These are phyloP conservation scores for Mormyrops boulengeri DNA, from an alignment of 2,797 vertebrate genomes.

Conservation along the genomic window DNA sequence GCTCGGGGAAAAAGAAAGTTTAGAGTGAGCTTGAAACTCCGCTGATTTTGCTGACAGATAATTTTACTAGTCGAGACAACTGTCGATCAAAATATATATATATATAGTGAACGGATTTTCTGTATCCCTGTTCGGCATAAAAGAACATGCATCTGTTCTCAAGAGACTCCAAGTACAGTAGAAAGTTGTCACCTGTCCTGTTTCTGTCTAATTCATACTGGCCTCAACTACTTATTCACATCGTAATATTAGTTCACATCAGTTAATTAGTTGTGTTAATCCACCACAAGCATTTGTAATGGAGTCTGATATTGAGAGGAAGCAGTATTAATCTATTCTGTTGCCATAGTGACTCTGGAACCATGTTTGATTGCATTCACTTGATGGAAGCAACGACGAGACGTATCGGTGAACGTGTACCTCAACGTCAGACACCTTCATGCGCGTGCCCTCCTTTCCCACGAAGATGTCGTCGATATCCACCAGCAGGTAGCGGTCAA, in stretches of 20 bases:
- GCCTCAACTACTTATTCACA: not conserved
- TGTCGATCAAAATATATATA: not conserved
- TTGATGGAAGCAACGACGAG: not conserved
- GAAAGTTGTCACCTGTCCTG: not conserved
- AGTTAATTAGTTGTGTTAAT: not conserved
- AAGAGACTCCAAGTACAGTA: not conserved
- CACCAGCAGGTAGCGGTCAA: conserved; percentile 72
- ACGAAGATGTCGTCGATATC: conserved; percentile 76
- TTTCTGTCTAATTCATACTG: not conserved
- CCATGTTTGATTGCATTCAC: not conserved
- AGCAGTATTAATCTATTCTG: not conserved
- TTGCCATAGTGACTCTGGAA: not conserved
- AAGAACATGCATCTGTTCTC: not conserved
- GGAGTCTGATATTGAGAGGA: not conserved
- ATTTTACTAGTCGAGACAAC: not conserved
- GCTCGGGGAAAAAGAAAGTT: not conserved
- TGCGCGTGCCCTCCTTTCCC: conserved; percentile 73
- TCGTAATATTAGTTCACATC: not conserved
- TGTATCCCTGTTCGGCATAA: not conserved
- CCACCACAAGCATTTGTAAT: not conserved
- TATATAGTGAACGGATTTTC: not conserved
- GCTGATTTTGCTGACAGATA: not conserved
- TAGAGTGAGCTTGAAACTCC: not conserved
- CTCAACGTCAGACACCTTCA: conserved; percentile 77
- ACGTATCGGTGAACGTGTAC: conserved; percentile 32